Evolutionary conservation across 2,888 invertebrate species (phyloP).

Genomic region (Villa cingulata): DNA sequence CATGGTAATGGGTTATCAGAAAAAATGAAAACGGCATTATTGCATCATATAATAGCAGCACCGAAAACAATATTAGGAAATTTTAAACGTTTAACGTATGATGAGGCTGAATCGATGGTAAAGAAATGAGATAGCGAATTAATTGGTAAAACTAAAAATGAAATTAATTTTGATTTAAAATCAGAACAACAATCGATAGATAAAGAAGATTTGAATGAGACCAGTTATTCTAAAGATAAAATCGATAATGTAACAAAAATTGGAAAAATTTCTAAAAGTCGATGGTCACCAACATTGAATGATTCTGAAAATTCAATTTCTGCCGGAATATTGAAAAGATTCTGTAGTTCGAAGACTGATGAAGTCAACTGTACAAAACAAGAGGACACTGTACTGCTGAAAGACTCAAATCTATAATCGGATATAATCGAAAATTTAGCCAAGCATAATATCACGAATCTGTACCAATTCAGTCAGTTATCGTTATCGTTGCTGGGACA

Average conservation of each 20-base stretch:
- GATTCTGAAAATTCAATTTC: background rate
- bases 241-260: no score
- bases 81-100: slow-evolving; percentile 5
- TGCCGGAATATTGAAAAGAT: background rate
- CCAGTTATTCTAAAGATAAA: no score
- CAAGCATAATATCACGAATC: background rate
- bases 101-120: slow-evolving; percentile 1
- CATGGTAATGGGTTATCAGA: slow-evolving; percentile 7
- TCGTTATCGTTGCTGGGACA: background rate
- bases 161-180: background rate
- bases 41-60: slow-evolving; percentile 7
- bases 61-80: slow-evolving; percentile 9
- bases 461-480: background rate
- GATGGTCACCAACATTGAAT: background rate
- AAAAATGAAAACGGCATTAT: slow-evolving; percentile 7
- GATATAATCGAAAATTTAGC: background rate
- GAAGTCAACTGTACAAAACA: no score
- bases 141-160: no score
- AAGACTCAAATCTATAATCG: background rate
- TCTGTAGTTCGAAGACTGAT: no score
- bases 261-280: no score
- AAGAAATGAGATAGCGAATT: background rate
- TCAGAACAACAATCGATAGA: no score
- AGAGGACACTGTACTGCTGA: background rate
- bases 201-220: no score